Conservation (phyloP, 2,888 invertebrate species). For the Hypena proboscidalis region DNA sequence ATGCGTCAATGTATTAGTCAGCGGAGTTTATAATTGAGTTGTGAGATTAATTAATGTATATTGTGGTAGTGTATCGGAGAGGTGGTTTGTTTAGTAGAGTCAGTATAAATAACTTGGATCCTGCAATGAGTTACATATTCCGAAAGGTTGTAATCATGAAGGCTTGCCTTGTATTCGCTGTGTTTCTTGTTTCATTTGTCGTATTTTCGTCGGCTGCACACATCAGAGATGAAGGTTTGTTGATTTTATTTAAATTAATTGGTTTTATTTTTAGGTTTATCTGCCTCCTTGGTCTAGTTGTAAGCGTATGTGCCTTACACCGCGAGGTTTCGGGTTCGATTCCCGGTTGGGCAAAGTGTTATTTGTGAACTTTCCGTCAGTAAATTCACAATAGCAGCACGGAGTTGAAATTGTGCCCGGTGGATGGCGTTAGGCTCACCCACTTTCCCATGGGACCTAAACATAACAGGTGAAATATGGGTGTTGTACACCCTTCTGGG, state of each 20-base stretch:
- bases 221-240: conserved; percentile 27
- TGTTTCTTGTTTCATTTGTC: conserved; percentile 45
- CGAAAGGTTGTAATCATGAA: conserved; percentile 55
- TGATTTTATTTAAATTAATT: background rate
- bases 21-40: conserved; percentile 15
- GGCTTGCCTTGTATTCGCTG: conserved; percentile 47
- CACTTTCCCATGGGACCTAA: too few relatives aligned
- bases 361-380: too few relatives aligned
- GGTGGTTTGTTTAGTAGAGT: conserved; percentile 38
- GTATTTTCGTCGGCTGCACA: conserved; percentile 26
- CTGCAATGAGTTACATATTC: conserved; percentile 45
- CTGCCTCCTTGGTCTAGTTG: too few relatives aligned
- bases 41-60: conserved; percentile 18
- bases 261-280: background rate
- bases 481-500: too few relatives aligned
- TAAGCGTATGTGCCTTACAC: too few relatives aligned
- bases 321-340: too few relatives aligned
- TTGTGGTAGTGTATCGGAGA: conserved; percentile 29
- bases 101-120: conserved; percentile 58
- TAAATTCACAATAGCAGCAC: too few relatives aligned
- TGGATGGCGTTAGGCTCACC: too few relatives aligned
- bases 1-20: conserved; percentile 42
- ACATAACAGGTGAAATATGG: too few relatives aligned
- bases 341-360: too few relatives aligned
- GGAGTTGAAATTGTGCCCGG: too few relatives aligned